Conservation (phyloP, 2,888 invertebrate species). For the Pilophorus perplexus region DNA sequence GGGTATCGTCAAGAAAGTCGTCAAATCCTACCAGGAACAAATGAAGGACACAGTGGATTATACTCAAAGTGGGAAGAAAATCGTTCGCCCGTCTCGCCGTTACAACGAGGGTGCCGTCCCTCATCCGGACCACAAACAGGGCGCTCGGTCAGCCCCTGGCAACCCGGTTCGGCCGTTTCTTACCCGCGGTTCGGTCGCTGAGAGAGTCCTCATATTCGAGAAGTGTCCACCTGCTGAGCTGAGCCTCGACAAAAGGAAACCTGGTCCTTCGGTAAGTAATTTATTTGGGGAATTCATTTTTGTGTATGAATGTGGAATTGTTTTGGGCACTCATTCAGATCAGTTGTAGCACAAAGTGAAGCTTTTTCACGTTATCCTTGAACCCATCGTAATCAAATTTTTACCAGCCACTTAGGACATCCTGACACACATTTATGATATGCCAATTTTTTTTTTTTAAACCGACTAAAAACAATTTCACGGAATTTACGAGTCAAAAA, state of each 20-base stretch:
- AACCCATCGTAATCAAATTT: too few relatives aligned
- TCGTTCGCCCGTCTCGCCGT: slow-evolving; percentile 39
- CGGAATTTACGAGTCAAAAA: too few relatives aligned
- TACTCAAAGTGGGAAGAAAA: slow-evolving; percentile 42
- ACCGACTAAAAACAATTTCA: too few relatives aligned
- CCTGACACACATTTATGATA: too few relatives aligned
- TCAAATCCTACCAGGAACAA: slow-evolving; percentile 47
- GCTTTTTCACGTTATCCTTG: too few relatives aligned
- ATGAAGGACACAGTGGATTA: slow-evolving; percentile 43
- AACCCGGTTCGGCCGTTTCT: slow-evolving; percentile 80
- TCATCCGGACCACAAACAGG: slow-evolving; percentile 64
- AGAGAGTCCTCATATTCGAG: slow-evolving; percentile 85
- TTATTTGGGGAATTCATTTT: too few relatives aligned
- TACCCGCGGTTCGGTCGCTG: slow-evolving; percentile 86
- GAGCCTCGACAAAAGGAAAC: slow-evolving; percentile 62
- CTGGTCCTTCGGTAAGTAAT: slow-evolving; percentile 57
- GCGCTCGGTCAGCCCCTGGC: slow-evolving; percentile 51
- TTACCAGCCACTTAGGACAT: too few relatives aligned
- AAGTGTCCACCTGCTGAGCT: slow-evolving; percentile 83
- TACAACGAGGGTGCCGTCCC: slow-evolving; percentile 56
- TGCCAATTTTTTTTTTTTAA: too few relatives aligned
- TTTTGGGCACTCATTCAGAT: too few relatives aligned
- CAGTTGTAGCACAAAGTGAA: too few relatives aligned
- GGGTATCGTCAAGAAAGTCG: slow-evolving; percentile 45
- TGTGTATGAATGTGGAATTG: too few relatives aligned